A percentile compares a stretch with the other conserved stretches of the same genome.
phyloP scores from a whole-genome alignment of 2,113 vertebrate genomes.

The Chloroceryle aenea region DNA sequence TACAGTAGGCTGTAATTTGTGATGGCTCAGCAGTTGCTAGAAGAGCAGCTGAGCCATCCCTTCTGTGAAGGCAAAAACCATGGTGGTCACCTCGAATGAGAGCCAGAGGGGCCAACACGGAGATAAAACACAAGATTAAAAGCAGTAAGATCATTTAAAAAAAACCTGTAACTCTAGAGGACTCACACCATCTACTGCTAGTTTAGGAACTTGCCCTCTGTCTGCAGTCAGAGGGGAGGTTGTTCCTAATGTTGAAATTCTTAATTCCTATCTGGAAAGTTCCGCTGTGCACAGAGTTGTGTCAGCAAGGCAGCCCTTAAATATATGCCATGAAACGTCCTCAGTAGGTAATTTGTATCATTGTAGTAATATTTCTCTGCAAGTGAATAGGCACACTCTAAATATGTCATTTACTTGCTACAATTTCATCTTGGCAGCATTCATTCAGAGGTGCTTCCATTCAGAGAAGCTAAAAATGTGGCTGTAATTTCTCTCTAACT shows the following conservation, averaged over 20 bases:
- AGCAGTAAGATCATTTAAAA: not conserved
- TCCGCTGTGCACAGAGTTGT: not conserved
- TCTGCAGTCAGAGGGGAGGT: not conserved
- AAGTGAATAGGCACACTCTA: not conserved
- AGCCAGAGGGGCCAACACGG: not conserved
- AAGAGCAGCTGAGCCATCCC: slow-evolving; percentile 60
- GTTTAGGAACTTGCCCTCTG: not conserved
- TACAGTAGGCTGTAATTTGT: slow-evolving; percentile 38
- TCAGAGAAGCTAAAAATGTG: slow-evolving; percentile 7
- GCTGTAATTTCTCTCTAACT: not conserved
- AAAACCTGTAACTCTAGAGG: not conserved
- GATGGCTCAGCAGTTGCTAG: slow-evolving; percentile 57
- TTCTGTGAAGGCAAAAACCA: slow-evolving; percentile 9
- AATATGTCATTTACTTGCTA: not conserved
- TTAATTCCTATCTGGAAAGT: not conserved
- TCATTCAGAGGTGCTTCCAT: not conserved
- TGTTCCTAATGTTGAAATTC: not conserved
- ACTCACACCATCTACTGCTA: not conserved
- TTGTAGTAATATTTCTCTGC: not conserved
- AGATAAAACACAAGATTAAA: not conserved
- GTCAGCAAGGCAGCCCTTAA: not conserved
- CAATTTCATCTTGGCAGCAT: slow-evolving; percentile 1
- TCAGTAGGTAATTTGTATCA: not conserved
- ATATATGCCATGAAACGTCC: not conserved
- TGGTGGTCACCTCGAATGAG: not conserved